phyloP scores from a whole-genome alignment of 2,888 invertebrate genomes.

The Vandiemenella viatica region DNA sequence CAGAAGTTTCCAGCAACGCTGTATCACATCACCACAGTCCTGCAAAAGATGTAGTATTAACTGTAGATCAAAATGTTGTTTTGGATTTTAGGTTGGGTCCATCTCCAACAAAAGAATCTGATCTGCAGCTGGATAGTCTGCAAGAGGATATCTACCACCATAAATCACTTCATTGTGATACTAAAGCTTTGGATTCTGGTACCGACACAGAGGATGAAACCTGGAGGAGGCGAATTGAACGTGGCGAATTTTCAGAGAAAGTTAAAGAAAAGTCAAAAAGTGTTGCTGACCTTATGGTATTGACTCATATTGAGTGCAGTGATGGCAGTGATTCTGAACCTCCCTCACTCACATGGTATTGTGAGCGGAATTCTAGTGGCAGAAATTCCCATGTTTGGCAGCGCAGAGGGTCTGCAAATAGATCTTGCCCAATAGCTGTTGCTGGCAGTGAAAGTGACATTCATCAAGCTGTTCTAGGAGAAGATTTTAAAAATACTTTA shows the following conservation, averaged over 20 bases:
- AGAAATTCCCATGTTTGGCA: slow-evolving; percentile 5
- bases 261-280: slow-evolving; percentile 49
- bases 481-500: slow-evolving; percentile 37
- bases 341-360: slow-evolving; percentile 20
- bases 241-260: slow-evolving; percentile 41
- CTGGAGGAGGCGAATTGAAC: slow-evolving; percentile 42
- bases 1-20: slow-evolving; percentile 11
- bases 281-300: slow-evolving; percentile 48
- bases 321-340: slow-evolving; percentile 40
- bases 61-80: slow-evolving; percentile 12
- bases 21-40: slow-evolving; percentile 7
- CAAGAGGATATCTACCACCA: slow-evolving; percentile 22
- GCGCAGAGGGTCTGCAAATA: slow-evolving; percentile 1
- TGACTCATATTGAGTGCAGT: slow-evolving; percentile 47
- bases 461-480: slow-evolving; percentile 32
- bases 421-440: slow-evolving; percentile 19
- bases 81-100: slow-evolving; percentile 28
- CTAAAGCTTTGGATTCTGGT: slow-evolving; percentile 27
- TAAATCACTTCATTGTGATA: slow-evolving; percentile 2
- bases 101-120: slow-evolving; percentile 1
- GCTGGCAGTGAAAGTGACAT: slow-evolving; percentile 40
- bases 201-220: slow-evolving; percentile 49
- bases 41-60: slow-evolving; percentile 2
- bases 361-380: slow-evolving; percentile 8
- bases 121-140: slow-evolving; percentile 11